A percentile compares a stretch with the other conserved stretches of the same genome.
Conservation (phyloP, 2,113 vertebrate genomes). For the Baryphthengus martii region DNA sequence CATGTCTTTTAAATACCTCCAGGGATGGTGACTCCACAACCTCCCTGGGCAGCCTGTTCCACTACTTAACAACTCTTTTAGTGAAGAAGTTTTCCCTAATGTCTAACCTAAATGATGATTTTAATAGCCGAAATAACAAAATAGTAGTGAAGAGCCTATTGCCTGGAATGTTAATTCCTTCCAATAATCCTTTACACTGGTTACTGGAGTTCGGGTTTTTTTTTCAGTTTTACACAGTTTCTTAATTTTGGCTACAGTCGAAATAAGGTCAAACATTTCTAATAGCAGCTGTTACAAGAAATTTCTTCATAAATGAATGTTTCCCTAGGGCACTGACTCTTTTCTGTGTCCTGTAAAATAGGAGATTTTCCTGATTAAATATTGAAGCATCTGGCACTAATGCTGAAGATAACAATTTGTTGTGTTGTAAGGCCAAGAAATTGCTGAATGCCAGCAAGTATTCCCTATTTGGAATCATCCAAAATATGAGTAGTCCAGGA, state of each 20-base stretch:
- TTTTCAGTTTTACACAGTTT: background rate
- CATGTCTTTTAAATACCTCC: too few relatives aligned
- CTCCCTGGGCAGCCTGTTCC: too few relatives aligned
- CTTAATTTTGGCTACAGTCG: background rate
- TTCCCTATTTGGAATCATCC: background rate
- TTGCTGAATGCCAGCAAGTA: background rate
- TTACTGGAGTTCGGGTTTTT: background rate
- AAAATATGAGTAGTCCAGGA: background rate
- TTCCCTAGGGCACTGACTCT: background rate
- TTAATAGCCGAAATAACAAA: background rate
- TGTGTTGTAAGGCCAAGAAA: background rate
- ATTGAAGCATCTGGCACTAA: background rate
- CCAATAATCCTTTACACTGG: background rate
- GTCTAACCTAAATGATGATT: background rate
- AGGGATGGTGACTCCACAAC: too few relatives aligned
- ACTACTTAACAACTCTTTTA: too few relatives aligned
- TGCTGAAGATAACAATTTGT: background rate
- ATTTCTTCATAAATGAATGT: background rate
- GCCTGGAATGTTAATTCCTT: background rate
- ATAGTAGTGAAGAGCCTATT: background rate
- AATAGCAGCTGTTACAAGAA: background rate
- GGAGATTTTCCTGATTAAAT: background rate
- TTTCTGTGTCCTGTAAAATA: background rate
- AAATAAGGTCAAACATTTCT: constrained; percentile 12
- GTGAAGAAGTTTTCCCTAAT: too few relatives aligned